Evolutionary conservation across 2,888 invertebrate genomes (phyloP).

Genomic region (Sarcophaga subvicina): DNA sequence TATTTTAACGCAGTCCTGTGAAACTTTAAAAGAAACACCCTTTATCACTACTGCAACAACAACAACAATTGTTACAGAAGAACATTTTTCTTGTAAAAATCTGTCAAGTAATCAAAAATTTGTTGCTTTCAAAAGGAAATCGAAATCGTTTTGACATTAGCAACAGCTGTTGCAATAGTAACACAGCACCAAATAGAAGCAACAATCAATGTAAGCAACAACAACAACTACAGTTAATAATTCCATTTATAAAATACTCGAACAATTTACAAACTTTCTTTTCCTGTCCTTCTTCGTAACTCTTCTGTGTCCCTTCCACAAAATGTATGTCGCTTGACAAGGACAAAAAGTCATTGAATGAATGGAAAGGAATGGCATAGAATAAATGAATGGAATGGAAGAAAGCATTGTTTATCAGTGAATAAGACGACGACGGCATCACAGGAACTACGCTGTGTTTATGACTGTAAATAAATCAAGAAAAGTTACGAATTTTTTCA

Average conservation of each 20-base stretch:
- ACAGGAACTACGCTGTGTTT: conserved; percentile 36
- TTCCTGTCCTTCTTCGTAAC: neutral
- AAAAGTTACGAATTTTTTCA: conserved; percentile 24
- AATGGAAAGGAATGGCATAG: neutral
- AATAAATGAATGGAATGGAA: neutral
- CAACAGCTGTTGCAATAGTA: neutral
- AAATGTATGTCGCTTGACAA: neutral
- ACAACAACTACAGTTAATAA: neutral
- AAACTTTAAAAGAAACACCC: no score
- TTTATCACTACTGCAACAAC: neutral
- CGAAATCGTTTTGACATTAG: conserved; percentile 48
- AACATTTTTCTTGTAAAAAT: conserved; percentile 29
- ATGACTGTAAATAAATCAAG: conserved; percentile 3
- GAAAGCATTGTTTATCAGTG: neutral
- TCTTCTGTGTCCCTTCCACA: neutral
- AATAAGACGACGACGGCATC: neutral
- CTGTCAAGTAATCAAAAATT: conserved; percentile 56
- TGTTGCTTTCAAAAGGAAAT: conserved; percentile 42
- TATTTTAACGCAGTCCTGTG: no score
- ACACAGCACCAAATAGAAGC: neutral
- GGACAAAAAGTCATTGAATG: neutral
- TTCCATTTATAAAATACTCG: conserved; percentile 12
- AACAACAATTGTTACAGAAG: conserved; percentile 29
- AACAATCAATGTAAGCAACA: conserved; percentile 1
- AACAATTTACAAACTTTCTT: neutral